Evolutionary conservation across 2,113 vertebrate genomes (phyloP).

Genomic region (Eudyptes chrysolophus): DNA sequence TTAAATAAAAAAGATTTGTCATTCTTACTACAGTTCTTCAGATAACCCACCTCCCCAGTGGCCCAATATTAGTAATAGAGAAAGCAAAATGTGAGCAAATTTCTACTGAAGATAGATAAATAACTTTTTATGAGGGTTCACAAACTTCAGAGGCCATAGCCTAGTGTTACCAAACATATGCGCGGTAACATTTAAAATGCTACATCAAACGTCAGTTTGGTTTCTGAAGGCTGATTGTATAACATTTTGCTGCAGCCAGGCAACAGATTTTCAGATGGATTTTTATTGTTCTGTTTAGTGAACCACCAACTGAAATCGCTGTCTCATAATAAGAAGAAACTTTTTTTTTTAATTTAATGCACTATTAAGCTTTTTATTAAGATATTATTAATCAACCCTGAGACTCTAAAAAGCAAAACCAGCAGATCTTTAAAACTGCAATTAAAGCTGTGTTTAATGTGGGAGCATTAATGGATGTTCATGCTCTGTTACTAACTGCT

Average conservation of each 20-base stretch:
- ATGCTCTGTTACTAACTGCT: slow-evolving; percentile 56
- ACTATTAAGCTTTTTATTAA: slow-evolving; percentile 69
- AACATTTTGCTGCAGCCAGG: background rate
- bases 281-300: slow-evolving; percentile 46
- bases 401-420: slow-evolving; percentile 57
- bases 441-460: slow-evolving; percentile 70
- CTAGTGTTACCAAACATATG: background rate
- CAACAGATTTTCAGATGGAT: background rate
- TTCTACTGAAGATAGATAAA: background rate
- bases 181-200: background rate
- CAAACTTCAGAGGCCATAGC: background rate
- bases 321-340: slow-evolving; percentile 17
- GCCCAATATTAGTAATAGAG: background rate
- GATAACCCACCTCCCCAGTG: slow-evolving; percentile 3
- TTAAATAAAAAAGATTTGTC: slow-evolving; percentile 62
- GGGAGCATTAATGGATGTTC: slow-evolving; percentile 62
- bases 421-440: slow-evolving; percentile 56
- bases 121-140: background rate
- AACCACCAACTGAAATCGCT: slow-evolving; percentile 17
- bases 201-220: background rate
- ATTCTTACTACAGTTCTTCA: slow-evolving; percentile 4
- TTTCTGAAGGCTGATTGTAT: background rate
- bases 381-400: slow-evolving; percentile 68
- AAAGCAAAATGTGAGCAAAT: background rate
- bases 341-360: slow-evolving; percentile 49